phyloP scores from a whole-genome alignment of 2,113 vertebrate genomes.

The Antennarius striatus region DNA sequence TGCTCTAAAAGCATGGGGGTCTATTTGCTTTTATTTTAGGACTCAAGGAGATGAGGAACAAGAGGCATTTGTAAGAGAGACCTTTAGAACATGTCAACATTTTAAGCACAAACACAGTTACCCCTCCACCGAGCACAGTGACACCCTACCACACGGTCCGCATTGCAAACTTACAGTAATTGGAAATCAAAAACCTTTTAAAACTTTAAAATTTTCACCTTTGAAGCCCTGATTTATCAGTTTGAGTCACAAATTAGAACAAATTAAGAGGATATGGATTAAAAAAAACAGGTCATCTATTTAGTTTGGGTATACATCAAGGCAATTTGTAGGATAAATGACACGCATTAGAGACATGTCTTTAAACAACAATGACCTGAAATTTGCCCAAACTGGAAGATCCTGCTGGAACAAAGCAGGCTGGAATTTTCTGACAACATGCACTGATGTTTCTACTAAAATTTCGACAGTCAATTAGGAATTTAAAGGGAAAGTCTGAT shows the following conservation, averaged over 20 bases:
- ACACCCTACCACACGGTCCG: slow-evolving; percentile 42
- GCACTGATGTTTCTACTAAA: neutral
- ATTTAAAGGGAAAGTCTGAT: slow-evolving; percentile 14
- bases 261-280: slow-evolving; percentile 13
- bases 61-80: neutral
- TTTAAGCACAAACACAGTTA: slow-evolving; percentile 58
- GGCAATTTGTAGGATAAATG: neutral
- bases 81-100: slow-evolving; percentile 30
- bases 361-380: too few relatives aligned
- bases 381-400: slow-evolving; percentile 32
- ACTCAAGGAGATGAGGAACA: slow-evolving; percentile 25
- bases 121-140: slow-evolving; percentile 25
- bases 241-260: slow-evolving; percentile 51
- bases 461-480: neutral
- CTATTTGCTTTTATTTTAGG: neutral
- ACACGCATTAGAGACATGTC: too few relatives aligned
- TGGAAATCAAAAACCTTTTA: slow-evolving; percentile 50
- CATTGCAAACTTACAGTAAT: slow-evolving; percentile 47
- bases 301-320: slow-evolving; percentile 34
- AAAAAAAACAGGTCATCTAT: neutral
- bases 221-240: slow-evolving; percentile 52
- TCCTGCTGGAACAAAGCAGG: slow-evolving; percentile 20
- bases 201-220: slow-evolving; percentile 16
- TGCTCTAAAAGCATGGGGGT: slow-evolving; percentile 8
- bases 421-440: slow-evolving; percentile 25